A percentile compares a stretch with the other conserved stretches of the same genome.
phyloP scores from a whole-genome alignment of 1,140 invertebrate genomes.

The Panagrolaimus sp. region DNA sequence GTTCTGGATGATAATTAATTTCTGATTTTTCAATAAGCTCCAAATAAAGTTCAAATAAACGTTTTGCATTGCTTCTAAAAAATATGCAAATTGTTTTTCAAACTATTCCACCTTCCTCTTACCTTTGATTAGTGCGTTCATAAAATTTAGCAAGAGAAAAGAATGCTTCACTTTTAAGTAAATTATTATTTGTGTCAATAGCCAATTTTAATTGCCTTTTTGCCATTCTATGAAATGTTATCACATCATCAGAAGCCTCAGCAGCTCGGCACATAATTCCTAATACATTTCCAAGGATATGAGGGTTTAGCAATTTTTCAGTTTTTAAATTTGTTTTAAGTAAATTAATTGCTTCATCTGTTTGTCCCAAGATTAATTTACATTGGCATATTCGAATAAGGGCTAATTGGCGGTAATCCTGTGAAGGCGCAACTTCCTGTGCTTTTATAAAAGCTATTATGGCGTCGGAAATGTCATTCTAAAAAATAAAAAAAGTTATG shows the following conservation, averaged over 20 bases:
- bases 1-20: not conserved
- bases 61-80: not conserved
- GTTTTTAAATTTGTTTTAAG: constrained; percentile 5
- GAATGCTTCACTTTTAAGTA: constrained; percentile 2
- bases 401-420: not conserved
- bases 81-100: not conserved
- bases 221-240: constrained; percentile 8
- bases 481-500: too few relatives aligned
- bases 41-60: not conserved
- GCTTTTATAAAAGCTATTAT: constrained; percentile 7
- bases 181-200: not conserved
- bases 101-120: not conserved
- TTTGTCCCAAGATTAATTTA: not conserved
- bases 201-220: constrained; percentile 8
- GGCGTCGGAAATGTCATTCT: not conserved
- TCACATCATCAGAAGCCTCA: constrained; percentile 8
- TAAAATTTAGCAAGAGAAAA: not conserved
- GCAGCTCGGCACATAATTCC: not conserved
- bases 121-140: constrained; percentile 8
- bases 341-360: not conserved
- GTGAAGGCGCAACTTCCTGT: not conserved
- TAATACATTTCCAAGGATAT: not conserved
- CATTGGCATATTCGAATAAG: constrained; percentile 5
- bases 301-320: not conserved
- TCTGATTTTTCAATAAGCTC: not conserved